A percentile compares a stretch with the other conserved stretches of the same genome.
phyloP scores from a whole-genome alignment of 2,797 vertebrate genomes.

The Darevskia mixta region DNA sequence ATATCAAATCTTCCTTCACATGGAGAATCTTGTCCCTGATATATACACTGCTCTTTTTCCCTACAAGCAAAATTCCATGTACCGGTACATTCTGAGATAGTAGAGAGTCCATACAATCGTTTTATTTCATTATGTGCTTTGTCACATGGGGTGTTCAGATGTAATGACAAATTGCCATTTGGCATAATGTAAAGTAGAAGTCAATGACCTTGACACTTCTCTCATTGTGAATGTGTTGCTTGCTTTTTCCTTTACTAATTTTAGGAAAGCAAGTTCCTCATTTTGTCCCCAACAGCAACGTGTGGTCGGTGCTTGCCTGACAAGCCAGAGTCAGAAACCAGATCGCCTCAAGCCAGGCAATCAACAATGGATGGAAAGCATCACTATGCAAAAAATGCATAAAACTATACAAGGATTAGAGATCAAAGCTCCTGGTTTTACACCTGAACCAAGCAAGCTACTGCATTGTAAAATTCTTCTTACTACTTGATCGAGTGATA shows the following conservation, averaged over 20 bases:
- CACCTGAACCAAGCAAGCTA: background rate
- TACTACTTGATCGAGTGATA: background rate
- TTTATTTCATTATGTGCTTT: background rate
- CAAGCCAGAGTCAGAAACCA: background rate
- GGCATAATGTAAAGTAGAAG: background rate
- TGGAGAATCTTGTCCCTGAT: background rate
- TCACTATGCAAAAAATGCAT: background rate
- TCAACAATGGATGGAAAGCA: background rate
- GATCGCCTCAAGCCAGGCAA: background rate
- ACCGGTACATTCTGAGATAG: background rate
- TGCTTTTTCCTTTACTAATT: background rate
- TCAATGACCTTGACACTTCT: background rate
- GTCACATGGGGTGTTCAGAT: background rate
- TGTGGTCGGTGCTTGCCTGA: background rate
- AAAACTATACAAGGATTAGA: background rate
- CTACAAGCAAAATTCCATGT: background rate
- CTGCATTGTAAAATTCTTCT: background rate
- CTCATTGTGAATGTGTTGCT: background rate
- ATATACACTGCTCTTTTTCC: background rate
- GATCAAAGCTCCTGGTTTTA: background rate
- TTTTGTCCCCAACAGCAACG: background rate
- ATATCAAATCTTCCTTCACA: background rate
- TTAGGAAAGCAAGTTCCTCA: background rate
- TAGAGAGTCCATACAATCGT: background rate
- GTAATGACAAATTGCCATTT: background rate